These are phyloP conservation scores for Cebus imitator DNA, from an alignment of 2,113 vertebrate genomes.

Conservation along the genomic window DNA sequence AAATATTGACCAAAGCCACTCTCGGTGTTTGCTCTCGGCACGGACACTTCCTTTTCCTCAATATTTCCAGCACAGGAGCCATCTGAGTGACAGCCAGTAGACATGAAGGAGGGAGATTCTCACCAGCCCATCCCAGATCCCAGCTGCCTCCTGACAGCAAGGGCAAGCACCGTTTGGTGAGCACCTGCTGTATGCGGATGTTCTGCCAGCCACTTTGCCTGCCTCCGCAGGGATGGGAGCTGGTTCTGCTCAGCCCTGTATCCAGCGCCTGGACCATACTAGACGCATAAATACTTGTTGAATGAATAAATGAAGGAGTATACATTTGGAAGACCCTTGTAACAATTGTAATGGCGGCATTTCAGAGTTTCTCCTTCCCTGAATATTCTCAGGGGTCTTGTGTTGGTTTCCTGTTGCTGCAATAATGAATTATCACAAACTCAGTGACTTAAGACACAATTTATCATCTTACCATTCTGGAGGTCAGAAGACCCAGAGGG, in stretches of 20 bases:
- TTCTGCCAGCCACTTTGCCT: background rate
- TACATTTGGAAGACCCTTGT: background rate
- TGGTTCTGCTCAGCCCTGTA: background rate
- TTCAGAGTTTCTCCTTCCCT: background rate
- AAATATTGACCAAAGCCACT: slow-evolving; percentile 71
- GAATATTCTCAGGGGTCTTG: background rate
- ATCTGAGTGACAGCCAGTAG: background rate
- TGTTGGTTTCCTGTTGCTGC: background rate
- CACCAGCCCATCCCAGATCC: background rate
- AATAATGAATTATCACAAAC: background rate
- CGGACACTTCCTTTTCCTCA: slow-evolving; percentile 48
- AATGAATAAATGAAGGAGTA: background rate
- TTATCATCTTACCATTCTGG: background rate
- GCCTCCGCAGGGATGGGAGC: too few species aligned
- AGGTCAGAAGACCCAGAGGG: background rate
- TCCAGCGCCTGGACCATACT: background rate
- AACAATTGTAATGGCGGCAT: background rate
- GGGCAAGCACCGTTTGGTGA: fast-evolving
- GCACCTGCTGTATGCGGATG: fast-evolving
- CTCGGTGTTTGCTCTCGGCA: background rate
- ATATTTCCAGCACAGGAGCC: background rate
- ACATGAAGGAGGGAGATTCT: background rate
- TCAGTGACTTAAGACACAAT: background rate
- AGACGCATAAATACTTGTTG: background rate
- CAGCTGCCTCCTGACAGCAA: background rate